Conservation (phyloP, 2,888 invertebrate genomes). For the Rhorus exstirpatorius region DNA sequence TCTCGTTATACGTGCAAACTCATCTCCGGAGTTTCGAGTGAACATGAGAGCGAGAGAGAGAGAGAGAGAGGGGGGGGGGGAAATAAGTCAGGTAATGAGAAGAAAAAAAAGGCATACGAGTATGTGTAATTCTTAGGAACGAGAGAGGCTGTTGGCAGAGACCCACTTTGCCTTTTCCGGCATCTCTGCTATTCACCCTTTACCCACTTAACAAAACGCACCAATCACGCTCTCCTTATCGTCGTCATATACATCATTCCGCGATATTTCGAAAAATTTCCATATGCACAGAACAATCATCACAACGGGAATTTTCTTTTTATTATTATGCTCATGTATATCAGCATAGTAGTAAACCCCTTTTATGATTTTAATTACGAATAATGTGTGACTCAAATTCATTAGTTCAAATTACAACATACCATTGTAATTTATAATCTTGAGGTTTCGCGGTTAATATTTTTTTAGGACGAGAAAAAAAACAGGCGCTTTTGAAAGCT, state of each 20-base stretch:
- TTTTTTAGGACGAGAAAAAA: too few relatives aligned
- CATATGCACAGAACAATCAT: too few relatives aligned
- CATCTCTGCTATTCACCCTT: slow-evolving; percentile 70
- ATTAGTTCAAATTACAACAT: too few relatives aligned
- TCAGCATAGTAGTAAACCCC: neutral
- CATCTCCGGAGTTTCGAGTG: neutral
- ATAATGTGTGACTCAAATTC: too few relatives aligned
- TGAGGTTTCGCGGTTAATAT: too few relatives aligned
- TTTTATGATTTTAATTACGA: too few relatives aligned
- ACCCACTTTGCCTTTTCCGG: slow-evolving; percentile 71
- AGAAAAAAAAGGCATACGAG: slow-evolving; percentile 3
- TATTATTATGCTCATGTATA: too few relatives aligned
- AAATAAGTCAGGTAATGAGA: neutral
- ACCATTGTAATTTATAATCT: too few relatives aligned
- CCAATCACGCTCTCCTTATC: neutral
- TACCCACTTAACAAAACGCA: slow-evolving; percentile 68
- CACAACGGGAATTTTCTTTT: too few relatives aligned
- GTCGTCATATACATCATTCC: slow-evolving; percentile 1
- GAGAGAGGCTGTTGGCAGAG: slow-evolving; percentile 58
- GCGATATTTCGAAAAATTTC: slow-evolving; percentile 5
- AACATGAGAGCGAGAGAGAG: neutral
- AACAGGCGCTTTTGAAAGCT: too few relatives aligned
- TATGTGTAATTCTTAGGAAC: slow-evolving; percentile 35
- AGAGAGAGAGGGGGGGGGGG: neutral
- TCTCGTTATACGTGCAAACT: slow-evolving; percentile 19